Conservation (phyloP, 2,113 vertebrate species). For the Albula goreensis region DNA sequence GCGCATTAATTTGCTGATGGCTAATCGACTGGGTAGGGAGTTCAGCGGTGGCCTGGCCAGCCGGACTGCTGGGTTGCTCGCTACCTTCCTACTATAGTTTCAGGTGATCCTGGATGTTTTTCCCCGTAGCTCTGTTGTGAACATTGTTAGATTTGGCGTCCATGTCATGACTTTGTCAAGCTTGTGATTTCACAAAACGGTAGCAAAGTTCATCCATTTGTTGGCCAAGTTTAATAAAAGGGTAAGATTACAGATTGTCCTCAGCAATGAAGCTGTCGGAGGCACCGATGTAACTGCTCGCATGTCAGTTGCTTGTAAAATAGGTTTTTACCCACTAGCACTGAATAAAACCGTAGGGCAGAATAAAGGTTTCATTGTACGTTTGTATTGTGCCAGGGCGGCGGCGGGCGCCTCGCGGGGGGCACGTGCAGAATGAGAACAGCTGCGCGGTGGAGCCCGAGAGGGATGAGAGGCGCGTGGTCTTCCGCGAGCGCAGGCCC, state of each 20-base stretch:
- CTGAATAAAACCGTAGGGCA: neutral
- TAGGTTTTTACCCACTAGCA: neutral
- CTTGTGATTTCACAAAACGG: too few relatives aligned
- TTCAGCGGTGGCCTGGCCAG: neutral
- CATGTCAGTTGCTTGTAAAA: neutral
- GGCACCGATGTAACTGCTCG: too few relatives aligned
- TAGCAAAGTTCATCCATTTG: too few relatives aligned
- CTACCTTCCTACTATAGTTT: neutral
- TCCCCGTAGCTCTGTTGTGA: too few relatives aligned
- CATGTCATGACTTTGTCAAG: too few relatives aligned
- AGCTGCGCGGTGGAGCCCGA: conserved; percentile 57
- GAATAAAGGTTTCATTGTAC: too few relatives aligned
- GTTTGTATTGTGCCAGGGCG: conserved; percentile 51
- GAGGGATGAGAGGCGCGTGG: conserved; percentile 58
- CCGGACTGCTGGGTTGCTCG: neutral
- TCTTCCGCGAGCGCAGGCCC: conserved; percentile 56
- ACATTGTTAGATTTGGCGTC: too few relatives aligned
- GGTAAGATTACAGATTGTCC: too few relatives aligned
- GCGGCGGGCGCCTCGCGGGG: conserved; percentile 54
- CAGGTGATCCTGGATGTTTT: neutral
- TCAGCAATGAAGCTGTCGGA: too few relatives aligned
- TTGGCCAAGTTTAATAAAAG: too few relatives aligned
- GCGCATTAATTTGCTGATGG: neutral
- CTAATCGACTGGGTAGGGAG: neutral
- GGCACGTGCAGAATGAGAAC: conserved; percentile 57